phyloP scores from a whole-genome alignment of 2,888 invertebrate species.

The Blomia tropicalis region DNA sequence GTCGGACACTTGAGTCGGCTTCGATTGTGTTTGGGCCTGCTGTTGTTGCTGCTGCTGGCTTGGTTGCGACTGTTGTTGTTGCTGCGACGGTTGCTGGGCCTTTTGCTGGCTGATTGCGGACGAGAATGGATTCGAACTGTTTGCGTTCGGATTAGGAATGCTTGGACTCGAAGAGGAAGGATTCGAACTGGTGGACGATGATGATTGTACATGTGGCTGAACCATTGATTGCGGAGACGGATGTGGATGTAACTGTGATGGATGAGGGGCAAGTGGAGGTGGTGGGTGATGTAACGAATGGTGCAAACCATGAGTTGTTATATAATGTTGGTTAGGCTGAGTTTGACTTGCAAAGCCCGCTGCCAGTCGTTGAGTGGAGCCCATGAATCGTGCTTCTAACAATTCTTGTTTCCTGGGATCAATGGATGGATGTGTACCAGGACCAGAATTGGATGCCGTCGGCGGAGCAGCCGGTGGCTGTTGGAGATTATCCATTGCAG shows the following conservation, averaged over 20 bases:
- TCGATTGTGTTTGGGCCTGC: neutral
- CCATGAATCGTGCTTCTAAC: slow-evolving; percentile 90
- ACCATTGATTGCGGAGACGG: slow-evolving; percentile 27
- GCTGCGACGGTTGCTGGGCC: neutral
- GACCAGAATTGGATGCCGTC: neutral
- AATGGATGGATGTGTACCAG: slow-evolving; percentile 40
- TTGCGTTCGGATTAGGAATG: slow-evolving; percentile 28
- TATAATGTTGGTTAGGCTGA: neutral
- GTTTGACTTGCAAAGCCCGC: neutral
- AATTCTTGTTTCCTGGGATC: slow-evolving; percentile 98
- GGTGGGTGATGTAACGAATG: slow-evolving; percentile 3
- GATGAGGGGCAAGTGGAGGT: slow-evolving; percentile 20
- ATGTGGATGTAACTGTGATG: slow-evolving; percentile 28
- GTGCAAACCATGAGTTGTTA: neutral
- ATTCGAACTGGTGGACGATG: slow-evolving; percentile 23
- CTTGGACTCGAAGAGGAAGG: slow-evolving; percentile 27
- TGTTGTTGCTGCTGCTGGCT: neutral
- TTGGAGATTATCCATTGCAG: slow-evolving; percentile 20
- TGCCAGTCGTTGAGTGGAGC: slow-evolving; percentile 42
- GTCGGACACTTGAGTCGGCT: neutral
- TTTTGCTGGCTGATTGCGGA: neutral
- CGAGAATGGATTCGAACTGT: slow-evolving; percentile 15
- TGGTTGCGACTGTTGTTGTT: neutral
- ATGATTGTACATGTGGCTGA: slow-evolving; percentile 24
- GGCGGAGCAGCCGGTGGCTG: slow-evolving; percentile 14